phyloP scores from a whole-genome alignment of 2,797 vertebrate genomes.

The Paguma larvata region DNA sequence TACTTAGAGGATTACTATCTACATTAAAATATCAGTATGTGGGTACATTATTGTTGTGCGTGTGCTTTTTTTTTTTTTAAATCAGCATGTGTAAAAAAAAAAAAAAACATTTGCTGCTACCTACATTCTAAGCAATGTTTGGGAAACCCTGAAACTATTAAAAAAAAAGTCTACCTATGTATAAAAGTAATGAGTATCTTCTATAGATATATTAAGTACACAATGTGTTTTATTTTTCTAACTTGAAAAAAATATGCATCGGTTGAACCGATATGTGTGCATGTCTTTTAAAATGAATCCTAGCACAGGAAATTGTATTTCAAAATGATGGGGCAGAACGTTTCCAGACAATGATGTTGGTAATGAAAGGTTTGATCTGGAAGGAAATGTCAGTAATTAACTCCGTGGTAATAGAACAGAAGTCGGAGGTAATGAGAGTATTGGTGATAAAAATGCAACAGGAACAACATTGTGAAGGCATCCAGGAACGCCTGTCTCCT shows the following conservation, averaged over 20 bases:
- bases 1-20: neutral
- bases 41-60: neutral
- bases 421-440: neutral
- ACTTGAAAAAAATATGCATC: neutral
- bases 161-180: neutral
- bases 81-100: neutral
- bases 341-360: conserved; percentile 27
- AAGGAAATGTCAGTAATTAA: conserved; percentile 59
- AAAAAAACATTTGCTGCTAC: neutral
- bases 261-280: neutral
- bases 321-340: conserved; percentile 36
- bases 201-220: neutral
- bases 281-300: conserved; percentile 42
- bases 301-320: neutral
- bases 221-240: neutral
- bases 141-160: neutral
- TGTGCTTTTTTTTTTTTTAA: neutral
- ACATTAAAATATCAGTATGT: neutral
- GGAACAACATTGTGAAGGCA: neutral
- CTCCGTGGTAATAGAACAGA: neutral
- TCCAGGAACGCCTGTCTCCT: fast-evolving
- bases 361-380: conserved; percentile 54
- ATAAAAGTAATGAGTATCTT: neutral
- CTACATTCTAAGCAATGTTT: neutral
- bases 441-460: neutral